phyloP scores from a whole-genome alignment of 2,797 vertebrate species.

The Podarcis siculus region DNA sequence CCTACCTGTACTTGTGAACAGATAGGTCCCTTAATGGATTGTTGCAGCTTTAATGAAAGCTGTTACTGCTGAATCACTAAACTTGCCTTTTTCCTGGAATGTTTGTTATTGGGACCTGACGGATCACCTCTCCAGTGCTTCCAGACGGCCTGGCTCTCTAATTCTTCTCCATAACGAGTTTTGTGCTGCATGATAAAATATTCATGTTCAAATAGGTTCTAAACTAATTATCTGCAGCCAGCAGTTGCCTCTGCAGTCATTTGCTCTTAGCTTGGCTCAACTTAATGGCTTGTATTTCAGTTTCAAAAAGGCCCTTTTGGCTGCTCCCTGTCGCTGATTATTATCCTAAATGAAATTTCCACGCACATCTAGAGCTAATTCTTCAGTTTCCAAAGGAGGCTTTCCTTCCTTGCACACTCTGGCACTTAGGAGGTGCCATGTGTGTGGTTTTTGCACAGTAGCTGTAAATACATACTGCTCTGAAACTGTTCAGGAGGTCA shows the following conservation, averaged over 20 bases:
- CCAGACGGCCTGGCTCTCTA: slow-evolving; percentile 65
- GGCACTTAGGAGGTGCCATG: slow-evolving; percentile 15
- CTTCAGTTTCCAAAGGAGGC: slow-evolving; percentile 58
- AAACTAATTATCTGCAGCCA: slow-evolving; percentile 80
- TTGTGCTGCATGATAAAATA: slow-evolving; percentile 80
- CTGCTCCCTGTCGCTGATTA: slow-evolving; percentile 72
- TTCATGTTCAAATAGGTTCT: slow-evolving; percentile 81
- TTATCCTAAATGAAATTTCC: slow-evolving; percentile 79
- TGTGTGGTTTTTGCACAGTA: not conserved
- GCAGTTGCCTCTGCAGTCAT: slow-evolving; percentile 72
- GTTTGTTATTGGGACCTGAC: slow-evolving; percentile 68
- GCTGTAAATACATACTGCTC: not conserved
- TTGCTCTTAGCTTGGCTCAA: slow-evolving; percentile 76
- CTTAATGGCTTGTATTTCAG: slow-evolving; percentile 77
- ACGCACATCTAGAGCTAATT: slow-evolving; percentile 62
- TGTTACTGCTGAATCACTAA: slow-evolving; percentile 59
- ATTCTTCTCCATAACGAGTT: slow-evolving; percentile 81
- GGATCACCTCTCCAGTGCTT: slow-evolving; percentile 68
- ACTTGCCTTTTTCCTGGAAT: slow-evolving; percentile 58
- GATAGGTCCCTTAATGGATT: slow-evolving; percentile 28
- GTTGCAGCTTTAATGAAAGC: slow-evolving; percentile 67
- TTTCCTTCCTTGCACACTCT: slow-evolving; percentile 38
- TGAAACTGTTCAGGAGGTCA: not conserved
- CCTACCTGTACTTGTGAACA: slow-evolving; percentile 38
- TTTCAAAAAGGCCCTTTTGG: slow-evolving; percentile 78